Conservation (phyloP, 2,113 vertebrate species). For the Tupaia chinensis region DNA sequence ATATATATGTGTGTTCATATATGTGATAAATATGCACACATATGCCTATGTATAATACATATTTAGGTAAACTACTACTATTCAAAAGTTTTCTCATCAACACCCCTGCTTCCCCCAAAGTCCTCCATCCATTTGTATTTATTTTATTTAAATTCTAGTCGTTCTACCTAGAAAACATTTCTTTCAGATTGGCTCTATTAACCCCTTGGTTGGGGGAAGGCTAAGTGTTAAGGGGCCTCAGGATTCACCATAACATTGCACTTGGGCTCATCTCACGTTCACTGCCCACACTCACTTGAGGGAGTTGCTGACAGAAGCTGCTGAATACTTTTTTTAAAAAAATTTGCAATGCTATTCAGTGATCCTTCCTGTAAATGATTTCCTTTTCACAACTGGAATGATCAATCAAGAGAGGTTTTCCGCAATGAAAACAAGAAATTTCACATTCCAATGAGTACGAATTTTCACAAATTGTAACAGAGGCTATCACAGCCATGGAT, state of each 20-base stretch:
- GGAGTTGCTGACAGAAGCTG: not conserved
- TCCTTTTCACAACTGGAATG: constrained; percentile 33
- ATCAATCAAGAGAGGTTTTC: constrained; percentile 64
- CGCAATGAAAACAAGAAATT: constrained; percentile 51
- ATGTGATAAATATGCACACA: not conserved
- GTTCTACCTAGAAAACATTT: not conserved
- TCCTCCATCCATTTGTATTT: not conserved
- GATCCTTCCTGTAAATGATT: constrained; percentile 54
- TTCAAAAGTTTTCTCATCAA: not conserved
- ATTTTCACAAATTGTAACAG: not conserved
- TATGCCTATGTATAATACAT: not conserved
- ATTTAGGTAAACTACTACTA: not conserved
- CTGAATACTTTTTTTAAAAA: not conserved
- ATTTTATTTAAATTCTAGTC: not conserved
- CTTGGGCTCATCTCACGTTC: not conserved
- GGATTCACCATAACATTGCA: not conserved
- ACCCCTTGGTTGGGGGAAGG: not conserved
- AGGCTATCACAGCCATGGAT: not conserved
- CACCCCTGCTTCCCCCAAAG: not conserved
- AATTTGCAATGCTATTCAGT: not conserved
- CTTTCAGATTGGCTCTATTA: not conserved
- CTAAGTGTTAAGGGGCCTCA: not conserved
- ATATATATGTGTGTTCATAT: no score
- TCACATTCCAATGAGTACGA: not conserved
- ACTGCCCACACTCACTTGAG: not conserved